Evolutionary conservation across 2,797 vertebrate species (phyloP).

Genomic region (Hipposideros larvatus): DNA sequence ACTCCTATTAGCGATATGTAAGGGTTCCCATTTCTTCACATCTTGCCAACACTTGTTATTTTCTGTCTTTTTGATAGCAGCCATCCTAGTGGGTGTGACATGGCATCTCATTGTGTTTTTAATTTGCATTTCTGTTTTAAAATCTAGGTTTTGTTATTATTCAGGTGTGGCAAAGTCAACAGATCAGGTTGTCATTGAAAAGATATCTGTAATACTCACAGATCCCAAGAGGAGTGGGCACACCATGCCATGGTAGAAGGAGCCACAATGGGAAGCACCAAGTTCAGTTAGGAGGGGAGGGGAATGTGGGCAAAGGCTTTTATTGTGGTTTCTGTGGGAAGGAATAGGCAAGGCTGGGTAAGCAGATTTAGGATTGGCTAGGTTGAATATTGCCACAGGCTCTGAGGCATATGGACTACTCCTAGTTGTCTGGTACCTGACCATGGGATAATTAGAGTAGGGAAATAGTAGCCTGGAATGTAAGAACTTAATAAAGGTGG

Average conservation of each 20-base stretch:
- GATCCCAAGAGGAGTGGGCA: neutral
- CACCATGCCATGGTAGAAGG: neutral
- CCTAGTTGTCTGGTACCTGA: neutral
- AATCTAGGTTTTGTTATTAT: neutral
- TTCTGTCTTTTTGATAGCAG: neutral
- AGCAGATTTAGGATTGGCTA: neutral
- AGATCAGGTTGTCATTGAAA: neutral
- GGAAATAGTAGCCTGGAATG: neutral
- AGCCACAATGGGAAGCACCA: neutral
- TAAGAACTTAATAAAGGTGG: neutral
- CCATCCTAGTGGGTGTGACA: neutral
- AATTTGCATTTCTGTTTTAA: neutral
- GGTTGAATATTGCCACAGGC: neutral
- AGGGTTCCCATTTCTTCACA: neutral
- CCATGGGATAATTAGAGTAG: neutral
- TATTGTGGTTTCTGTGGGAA: neutral
- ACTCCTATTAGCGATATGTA: neutral
- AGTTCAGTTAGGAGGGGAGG: neutral
- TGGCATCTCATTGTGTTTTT: neutral
- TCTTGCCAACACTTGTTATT: neutral
- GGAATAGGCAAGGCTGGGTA: neutral
- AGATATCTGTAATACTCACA: neutral
- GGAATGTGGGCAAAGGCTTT: neutral
- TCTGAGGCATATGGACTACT: neutral
- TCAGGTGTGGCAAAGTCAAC: neutral